Conservation (phyloP, 2,113 vertebrate genomes). For the Nannobrachium achirus region DNA sequence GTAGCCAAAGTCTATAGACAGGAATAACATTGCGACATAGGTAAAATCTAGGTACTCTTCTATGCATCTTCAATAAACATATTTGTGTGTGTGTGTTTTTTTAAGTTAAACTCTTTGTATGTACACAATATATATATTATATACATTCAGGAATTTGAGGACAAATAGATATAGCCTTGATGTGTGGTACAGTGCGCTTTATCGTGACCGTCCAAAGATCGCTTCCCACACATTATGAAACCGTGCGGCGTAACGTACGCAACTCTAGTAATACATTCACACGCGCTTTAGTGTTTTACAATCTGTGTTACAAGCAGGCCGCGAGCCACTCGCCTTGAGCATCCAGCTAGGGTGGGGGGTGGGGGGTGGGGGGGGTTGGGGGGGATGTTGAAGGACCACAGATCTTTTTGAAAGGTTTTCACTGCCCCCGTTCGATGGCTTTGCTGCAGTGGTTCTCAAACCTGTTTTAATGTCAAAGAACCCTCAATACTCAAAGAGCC, state of each 20-base stretch:
- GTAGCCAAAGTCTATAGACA: slow-evolving; percentile 68
- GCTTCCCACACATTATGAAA: slow-evolving; percentile 9
- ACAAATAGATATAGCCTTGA: slow-evolving; percentile 61
- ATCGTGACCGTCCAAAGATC: slow-evolving; percentile 41
- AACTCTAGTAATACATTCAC: slow-evolving; percentile 88
- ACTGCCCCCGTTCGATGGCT: neutral
- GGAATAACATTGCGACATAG: slow-evolving; percentile 58
- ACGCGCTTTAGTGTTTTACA: slow-evolving; percentile 83
- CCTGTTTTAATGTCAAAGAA: no score
- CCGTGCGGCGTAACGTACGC: slow-evolving; percentile 31
- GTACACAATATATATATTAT: slow-evolving; percentile 72
- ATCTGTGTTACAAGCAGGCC: slow-evolving; percentile 67
- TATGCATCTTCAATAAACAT: slow-evolving; percentile 52
- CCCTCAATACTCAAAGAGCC: no score
- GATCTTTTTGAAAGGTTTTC: neutral
- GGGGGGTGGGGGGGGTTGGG: slow-evolving; percentile 35
- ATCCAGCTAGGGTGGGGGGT: no score
- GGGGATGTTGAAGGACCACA: slow-evolving; percentile 11
- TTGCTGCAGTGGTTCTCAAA: no score
- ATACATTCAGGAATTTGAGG: slow-evolving; percentile 63
- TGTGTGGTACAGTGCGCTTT: slow-evolving; percentile 40
- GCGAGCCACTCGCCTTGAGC: no score
- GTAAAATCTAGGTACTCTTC: slow-evolving; percentile 64
- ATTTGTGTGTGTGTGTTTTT: neutral
- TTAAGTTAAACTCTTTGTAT: slow-evolving; percentile 68